These are phyloP conservation scores for Whitmania pigra DNA, from an alignment of 1,140 invertebrate species.

Conservation along the genomic window DNA sequence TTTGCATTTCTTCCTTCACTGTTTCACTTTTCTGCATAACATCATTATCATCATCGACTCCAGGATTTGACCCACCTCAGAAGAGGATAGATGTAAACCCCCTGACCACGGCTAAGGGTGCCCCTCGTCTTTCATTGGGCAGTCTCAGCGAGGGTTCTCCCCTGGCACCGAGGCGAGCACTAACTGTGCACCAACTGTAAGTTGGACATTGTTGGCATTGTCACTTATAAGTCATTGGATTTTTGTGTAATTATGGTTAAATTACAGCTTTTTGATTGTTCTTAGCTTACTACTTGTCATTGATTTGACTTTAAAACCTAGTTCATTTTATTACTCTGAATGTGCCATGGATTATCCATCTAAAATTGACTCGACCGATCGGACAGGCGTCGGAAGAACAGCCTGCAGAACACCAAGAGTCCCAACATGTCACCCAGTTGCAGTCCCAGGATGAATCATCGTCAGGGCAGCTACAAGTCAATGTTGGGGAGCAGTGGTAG, in stretches of 20 bases:
- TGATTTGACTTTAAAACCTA: too few species aligned
- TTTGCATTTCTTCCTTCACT: too few species aligned
- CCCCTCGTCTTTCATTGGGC: conserved; percentile 36
- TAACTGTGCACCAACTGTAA: conserved; percentile 41
- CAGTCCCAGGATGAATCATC: conserved; percentile 30
- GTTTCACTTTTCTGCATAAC: too few species aligned
- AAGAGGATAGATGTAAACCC: conserved; percentile 84
- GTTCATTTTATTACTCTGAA: too few species aligned
- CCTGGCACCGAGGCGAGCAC: conserved; percentile 35
- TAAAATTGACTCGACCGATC: too few species aligned
- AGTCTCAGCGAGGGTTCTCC: conserved; percentile 83
- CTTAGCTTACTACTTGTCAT: not conserved
- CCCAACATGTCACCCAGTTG: conserved; percentile 30
- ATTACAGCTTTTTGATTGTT: not conserved
- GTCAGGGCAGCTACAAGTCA: conserved; percentile 15
- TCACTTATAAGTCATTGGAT: not conserved
- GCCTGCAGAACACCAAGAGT: conserved; percentile 26
- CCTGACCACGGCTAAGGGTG: conserved; percentile 57
- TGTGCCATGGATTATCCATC: too few species aligned
- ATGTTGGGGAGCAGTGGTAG: conserved; percentile 1
- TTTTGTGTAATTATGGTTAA: not conserved
- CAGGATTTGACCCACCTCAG: conserved; percentile 62
- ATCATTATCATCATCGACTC: not conserved
- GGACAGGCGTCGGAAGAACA: conserved; percentile 35
- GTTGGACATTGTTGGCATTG: conserved; percentile 22